Conservation (phyloP, 1,140 invertebrate species). For the Oscheius sp. region DNA sequence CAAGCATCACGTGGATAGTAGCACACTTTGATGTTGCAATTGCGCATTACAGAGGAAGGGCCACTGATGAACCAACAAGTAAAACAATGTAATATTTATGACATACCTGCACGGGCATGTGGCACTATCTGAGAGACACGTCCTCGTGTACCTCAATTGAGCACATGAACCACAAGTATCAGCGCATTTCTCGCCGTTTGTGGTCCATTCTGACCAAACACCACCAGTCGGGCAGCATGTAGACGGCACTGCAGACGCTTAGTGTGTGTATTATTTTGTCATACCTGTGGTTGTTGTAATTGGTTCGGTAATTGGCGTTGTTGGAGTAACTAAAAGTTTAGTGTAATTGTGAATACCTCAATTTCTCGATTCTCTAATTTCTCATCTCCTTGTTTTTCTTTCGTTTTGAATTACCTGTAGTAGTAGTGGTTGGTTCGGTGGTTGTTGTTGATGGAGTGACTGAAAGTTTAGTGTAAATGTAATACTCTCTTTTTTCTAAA, state of each 20-base stretch:
- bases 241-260: background rate
- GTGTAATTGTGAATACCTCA: no score
- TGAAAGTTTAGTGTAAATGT: no score
- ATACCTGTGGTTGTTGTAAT: no score
- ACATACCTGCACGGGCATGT: constrained; percentile 21
- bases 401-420: no score
- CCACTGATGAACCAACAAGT: constrained; percentile 3
- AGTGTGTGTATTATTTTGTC: no score
- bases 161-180: constrained; percentile 21
- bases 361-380: no score
- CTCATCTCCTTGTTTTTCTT: no score
- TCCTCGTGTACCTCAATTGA: constrained; percentile 5
- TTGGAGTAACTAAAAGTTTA: no score
- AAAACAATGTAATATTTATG: background rate
- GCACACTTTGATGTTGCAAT: constrained; percentile 19
- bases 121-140: constrained; percentile 3
- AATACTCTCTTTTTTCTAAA: no score
- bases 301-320: no score
- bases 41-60: background rate
- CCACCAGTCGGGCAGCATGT: constrained; percentile 24
- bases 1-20: constrained; percentile 19
- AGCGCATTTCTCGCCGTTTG: background rate
- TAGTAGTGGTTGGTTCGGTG: no score
- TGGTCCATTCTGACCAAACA: constrained; percentile 11
- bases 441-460: no score